A percentile compares a stretch with the other conserved stretches of the same genome.
These are phyloP conservation scores for Orthonevra nobilis DNA, from an alignment of 2,888 invertebrate species.

Conservation along the genomic window DNA sequence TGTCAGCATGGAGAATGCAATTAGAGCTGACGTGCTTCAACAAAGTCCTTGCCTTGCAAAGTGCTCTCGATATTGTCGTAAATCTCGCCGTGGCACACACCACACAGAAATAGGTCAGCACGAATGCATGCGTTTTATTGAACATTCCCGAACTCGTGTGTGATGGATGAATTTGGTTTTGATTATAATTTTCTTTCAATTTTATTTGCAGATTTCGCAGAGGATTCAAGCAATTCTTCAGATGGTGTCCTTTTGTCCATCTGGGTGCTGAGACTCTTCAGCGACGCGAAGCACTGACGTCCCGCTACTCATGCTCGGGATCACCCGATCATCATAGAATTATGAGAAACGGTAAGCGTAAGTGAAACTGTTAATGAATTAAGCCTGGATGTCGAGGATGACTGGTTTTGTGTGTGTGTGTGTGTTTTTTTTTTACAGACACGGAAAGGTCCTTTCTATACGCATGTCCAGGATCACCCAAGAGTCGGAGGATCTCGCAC, in stretches of 20 bases:
- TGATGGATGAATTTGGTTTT: neutral
- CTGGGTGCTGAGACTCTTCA: slow-evolving; percentile 86
- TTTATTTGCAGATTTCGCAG: slow-evolving; percentile 88
- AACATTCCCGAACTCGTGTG: too few relatives aligned
- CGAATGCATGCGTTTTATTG: too few relatives aligned
- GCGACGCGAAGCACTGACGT: slow-evolving; percentile 88
- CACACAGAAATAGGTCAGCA: too few relatives aligned
- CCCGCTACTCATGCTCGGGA: slow-evolving; percentile 88
- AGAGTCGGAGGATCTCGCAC: slow-evolving; percentile 77
- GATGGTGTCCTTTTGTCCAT: slow-evolving; percentile 90
- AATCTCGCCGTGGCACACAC: too few relatives aligned
- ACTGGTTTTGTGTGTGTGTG: neutral
- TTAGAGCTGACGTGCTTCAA: neutral
- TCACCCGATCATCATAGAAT: slow-evolving; percentile 88
- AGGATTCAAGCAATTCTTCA: slow-evolving; percentile 95
- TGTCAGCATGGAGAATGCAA: slow-evolving; percentile 24
- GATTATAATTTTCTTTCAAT: neutral
- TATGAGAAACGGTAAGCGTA: slow-evolving; percentile 84
- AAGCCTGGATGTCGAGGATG: too few relatives aligned
- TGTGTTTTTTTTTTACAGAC: slow-evolving; percentile 72
- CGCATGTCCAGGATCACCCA: slow-evolving; percentile 79
- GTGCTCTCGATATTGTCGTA: too few relatives aligned
- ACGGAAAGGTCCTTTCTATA: slow-evolving; percentile 80
- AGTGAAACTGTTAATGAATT: too few relatives aligned
- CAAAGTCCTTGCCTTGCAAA: too few relatives aligned